These are phyloP conservation scores for Trypoxylon attenuatum DNA, from an alignment of 2,888 invertebrate species.

Conservation along the genomic window DNA sequence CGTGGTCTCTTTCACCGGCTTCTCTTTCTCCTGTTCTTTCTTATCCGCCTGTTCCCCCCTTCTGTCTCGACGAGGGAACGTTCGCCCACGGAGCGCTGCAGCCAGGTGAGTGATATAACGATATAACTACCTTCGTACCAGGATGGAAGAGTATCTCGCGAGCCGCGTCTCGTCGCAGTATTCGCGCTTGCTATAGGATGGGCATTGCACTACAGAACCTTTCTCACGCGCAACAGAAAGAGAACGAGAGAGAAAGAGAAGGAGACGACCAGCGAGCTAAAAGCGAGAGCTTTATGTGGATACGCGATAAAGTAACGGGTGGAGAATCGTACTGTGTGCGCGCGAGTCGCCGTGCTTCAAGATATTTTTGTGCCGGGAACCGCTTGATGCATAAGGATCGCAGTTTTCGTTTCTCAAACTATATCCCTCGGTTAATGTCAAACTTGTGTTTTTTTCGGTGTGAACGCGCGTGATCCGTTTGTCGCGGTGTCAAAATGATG, in stretches of 20 bases:
- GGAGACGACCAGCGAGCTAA: not conserved
- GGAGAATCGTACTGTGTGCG: constrained; percentile 17
- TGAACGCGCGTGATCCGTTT: too few species aligned
- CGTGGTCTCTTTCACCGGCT: constrained; percentile 26
- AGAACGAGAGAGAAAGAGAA: constrained; percentile 3
- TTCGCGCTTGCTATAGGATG: constrained; percentile 41
- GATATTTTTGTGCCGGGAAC: constrained; percentile 40
- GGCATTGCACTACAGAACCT: constrained; percentile 40
- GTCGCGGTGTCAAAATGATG: not conserved
- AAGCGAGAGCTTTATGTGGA: constrained; percentile 34
- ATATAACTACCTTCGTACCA: constrained; percentile 64
- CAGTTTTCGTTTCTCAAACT: constrained; percentile 4
- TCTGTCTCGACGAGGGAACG: constrained; percentile 57
- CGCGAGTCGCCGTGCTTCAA: constrained; percentile 25
- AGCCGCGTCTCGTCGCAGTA: constrained; percentile 38
- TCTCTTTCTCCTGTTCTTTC: constrained; percentile 17
- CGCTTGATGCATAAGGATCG: constrained; percentile 19
- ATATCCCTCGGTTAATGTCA: not conserved
- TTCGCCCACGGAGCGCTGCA: constrained; percentile 57
- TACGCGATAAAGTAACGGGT: constrained; percentile 22
- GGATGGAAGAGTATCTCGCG: constrained; percentile 38
- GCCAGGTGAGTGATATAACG: constrained; percentile 71
- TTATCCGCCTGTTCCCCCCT: constrained; percentile 32
- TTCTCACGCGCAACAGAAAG: constrained; percentile 23
- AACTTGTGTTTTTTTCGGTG: not conserved